A percentile compares a stretch with the other conserved stretches of the same genome.
These are phyloP conservation scores for Carduelis carduelis DNA, from an alignment of 2,797 vertebrate species.

Conservation along the genomic window DNA sequence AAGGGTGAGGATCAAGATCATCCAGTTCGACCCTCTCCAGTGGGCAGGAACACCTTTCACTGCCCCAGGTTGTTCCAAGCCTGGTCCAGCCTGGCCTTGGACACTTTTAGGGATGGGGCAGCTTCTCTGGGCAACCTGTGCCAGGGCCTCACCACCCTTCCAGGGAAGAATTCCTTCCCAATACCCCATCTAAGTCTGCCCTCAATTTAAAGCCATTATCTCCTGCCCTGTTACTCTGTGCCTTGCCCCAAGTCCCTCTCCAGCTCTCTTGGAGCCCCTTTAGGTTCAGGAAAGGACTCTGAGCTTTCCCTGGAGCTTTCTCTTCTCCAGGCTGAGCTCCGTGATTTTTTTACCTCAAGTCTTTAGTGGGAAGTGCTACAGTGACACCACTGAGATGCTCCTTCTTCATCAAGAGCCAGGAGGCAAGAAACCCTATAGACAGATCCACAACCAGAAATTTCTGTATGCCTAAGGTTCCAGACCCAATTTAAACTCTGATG, in stretches of 20 bases:
- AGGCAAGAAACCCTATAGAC: background rate
- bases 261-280: background rate
- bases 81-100: accelerated
- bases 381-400: background rate
- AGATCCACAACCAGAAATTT: background rate
- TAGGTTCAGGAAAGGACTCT: background rate
- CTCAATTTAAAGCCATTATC: background rate
- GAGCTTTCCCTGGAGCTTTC: background rate
- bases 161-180: background rate
- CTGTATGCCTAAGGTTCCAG: background rate
- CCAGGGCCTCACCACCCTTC: accelerated
- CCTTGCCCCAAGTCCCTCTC: background rate
- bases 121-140: accelerated
- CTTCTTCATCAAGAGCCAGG: background rate
- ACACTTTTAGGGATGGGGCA: background rate
- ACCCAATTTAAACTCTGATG: background rate
- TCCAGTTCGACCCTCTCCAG: background rate
- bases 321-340: background rate
- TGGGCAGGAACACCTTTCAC: background rate
- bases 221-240: background rate
- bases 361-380: background rate
- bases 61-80: accelerated
- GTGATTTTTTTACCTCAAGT: background rate
- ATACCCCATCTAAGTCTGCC: background rate
- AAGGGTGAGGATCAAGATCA: background rate